Percentiles rank a stretch among this genome's conserved stretches.
Conservation (phyloP, 2,888 invertebrate species). For the Andrena marginata region DNA sequence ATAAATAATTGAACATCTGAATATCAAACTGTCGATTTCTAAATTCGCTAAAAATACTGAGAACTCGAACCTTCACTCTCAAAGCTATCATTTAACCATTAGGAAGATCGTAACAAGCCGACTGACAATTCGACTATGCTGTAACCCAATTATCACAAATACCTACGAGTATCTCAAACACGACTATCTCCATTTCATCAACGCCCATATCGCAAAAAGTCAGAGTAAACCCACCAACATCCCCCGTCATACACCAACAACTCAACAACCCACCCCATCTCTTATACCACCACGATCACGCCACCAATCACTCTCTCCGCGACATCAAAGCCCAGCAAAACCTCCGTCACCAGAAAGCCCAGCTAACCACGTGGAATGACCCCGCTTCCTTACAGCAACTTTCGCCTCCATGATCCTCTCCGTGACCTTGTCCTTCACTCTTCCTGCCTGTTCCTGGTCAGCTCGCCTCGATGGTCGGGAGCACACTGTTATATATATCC, state of each 20-base stretch:
- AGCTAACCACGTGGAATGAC: not conserved
- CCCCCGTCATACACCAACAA: not conserved
- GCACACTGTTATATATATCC: constrained; percentile 83
- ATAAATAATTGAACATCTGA: too few species aligned
- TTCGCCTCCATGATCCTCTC: constrained; percentile 70
- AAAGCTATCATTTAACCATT: not conserved
- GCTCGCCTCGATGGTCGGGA: constrained; percentile 49
- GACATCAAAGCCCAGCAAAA: not conserved
- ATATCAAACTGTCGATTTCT: too few species aligned
- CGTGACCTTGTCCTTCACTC: constrained; percentile 21
- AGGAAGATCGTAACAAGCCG: too few species aligned
- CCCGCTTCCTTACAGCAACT: constrained; percentile 72
- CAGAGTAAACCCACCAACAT: too few species aligned
- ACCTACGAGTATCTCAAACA: not conserved
- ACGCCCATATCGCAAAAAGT: too few species aligned
- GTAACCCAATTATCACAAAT: not conserved
- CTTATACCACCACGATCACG: not conserved
- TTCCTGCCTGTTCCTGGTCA: constrained; percentile 47
- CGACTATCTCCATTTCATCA: too few species aligned
- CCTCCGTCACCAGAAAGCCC: not conserved
- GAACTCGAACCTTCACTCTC: too few species aligned
- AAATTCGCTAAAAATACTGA: too few species aligned
- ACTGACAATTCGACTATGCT: not conserved
- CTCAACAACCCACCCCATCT: not conserved
- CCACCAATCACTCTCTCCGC: not conserved